These are phyloP conservation scores for Pseudopleuronectes americanus DNA, from an alignment of 2,797 vertebrate genomes.

Conservation along the genomic window DNA sequence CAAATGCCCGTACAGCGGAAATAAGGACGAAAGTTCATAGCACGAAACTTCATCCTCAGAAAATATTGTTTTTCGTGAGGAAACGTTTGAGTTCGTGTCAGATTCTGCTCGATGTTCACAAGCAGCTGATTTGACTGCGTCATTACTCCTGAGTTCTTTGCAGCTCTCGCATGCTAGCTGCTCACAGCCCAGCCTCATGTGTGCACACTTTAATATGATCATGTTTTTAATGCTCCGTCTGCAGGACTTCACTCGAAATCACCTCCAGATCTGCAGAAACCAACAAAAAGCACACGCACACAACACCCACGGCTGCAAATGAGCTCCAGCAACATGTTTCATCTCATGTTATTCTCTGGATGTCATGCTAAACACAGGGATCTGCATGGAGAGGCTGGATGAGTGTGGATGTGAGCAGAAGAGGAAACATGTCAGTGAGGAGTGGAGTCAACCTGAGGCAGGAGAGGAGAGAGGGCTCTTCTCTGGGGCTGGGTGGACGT, in stretches of 20 bases:
- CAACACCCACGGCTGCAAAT: background rate
- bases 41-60: constrained; percentile 72
- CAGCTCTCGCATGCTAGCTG: constrained; percentile 56
- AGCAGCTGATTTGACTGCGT: background rate
- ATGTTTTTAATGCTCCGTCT: constrained; percentile 26
- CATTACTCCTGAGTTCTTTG: constrained; percentile 1
- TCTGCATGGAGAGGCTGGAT: too few species aligned
- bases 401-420: background rate
- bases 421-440: background rate
- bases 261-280: background rate
- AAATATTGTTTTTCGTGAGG: constrained; percentile 52
- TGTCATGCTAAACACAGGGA: constrained; percentile 27
- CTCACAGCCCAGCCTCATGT: constrained; percentile 38
- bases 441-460: background rate
- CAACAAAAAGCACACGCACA: background rate
- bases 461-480: background rate
- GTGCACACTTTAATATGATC: constrained; percentile 38
- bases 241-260: background rate
- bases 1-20: constrained; percentile 82
- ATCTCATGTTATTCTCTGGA: constrained; percentile 1
- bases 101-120: background rate
- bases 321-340: constrained; percentile 12
- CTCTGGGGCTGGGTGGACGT: background rate
- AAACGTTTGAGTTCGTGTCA: constrained; percentile 27
- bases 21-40: constrained; percentile 79